Evolutionary conservation across 2,797 vertebrate genomes (phyloP).

Genomic region (Sciurus vulgaris): DNA sequence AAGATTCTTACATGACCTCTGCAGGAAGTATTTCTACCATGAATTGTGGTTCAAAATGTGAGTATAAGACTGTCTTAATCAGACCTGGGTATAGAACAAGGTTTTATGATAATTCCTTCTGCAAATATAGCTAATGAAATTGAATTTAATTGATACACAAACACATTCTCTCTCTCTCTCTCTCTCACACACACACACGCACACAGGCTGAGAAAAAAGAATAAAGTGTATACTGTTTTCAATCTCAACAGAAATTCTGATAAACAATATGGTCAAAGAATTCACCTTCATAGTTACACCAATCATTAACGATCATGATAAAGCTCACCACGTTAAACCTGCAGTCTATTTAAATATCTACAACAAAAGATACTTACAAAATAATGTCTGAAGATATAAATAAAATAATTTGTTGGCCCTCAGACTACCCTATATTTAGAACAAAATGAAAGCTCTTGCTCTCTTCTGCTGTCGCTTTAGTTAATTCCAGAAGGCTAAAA

Average conservation of each 20-base stretch:
- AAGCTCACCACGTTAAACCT: slow-evolving; percentile 25
- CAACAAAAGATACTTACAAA: slow-evolving; percentile 42
- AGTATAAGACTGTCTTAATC: background rate
- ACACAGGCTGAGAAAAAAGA: background rate
- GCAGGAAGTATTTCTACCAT: background rate
- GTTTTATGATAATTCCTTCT: slow-evolving; percentile 5
- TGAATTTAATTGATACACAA: background rate
- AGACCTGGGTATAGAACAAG: background rate
- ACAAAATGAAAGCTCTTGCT: slow-evolving; percentile 23
- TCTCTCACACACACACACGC: background rate
- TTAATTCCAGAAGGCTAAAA: slow-evolving; percentile 33
- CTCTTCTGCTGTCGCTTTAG: background rate
- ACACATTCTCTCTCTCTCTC: background rate
- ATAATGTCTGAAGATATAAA: slow-evolving; percentile 33
- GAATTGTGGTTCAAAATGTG: background rate
- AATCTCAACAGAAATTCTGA: slow-evolving; percentile 33
- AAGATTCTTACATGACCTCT: background rate
- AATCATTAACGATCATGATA: background rate
- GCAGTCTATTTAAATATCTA: background rate
- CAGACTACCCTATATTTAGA: background rate
- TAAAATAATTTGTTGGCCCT: background rate
- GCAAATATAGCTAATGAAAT: slow-evolving; percentile 21
- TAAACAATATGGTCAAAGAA: slow-evolving; percentile 45
- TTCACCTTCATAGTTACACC: background rate
- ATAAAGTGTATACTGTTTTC: background rate